Evolutionary conservation across 1,140 invertebrate species (phyloP).

Genomic region (Dreissena polymorpha): DNA sequence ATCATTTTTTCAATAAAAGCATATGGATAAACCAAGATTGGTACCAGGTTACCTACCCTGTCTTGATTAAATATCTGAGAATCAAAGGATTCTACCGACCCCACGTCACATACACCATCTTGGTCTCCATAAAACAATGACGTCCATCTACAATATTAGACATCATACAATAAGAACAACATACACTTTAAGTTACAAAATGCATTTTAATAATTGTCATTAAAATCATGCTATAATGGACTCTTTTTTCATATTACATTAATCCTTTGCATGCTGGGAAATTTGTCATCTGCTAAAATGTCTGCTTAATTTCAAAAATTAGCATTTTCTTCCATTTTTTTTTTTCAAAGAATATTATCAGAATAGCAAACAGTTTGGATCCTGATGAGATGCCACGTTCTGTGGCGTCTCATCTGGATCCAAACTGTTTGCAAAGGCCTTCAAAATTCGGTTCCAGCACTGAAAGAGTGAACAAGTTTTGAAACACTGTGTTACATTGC

Average conservation of each 20-base stretch:
- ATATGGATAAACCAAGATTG: too few species aligned
- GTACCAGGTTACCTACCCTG: slow-evolving; percentile 61
- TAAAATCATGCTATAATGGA: neutral
- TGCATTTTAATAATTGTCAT: neutral
- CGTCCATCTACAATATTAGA: slow-evolving; percentile 86
- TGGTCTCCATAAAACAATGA: slow-evolving; percentile 89
- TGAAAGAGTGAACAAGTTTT: too few species aligned
- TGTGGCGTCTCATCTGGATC: too few species aligned
- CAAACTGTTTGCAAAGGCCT: too few species aligned
- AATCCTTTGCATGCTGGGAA: too few species aligned
- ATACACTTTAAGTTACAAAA: neutral
- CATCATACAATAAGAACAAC: neutral
- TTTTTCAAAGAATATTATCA: too few species aligned
- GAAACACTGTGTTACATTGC: too few species aligned
- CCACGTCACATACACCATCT: slow-evolving; percentile 60
- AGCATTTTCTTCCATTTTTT: too few species aligned
- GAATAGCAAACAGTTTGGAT: too few species aligned
- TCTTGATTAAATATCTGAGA: slow-evolving; percentile 72
- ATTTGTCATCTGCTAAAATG: neutral
- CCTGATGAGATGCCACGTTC: too few species aligned
- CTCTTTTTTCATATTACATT: neutral
- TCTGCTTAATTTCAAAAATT: neutral
- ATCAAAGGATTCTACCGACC: slow-evolving; percentile 76
- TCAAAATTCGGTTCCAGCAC: too few species aligned
- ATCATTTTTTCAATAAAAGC: too few species aligned